Conservation (phyloP, 1,140 invertebrate species). For the Anagrus nilaparvatae region DNA sequence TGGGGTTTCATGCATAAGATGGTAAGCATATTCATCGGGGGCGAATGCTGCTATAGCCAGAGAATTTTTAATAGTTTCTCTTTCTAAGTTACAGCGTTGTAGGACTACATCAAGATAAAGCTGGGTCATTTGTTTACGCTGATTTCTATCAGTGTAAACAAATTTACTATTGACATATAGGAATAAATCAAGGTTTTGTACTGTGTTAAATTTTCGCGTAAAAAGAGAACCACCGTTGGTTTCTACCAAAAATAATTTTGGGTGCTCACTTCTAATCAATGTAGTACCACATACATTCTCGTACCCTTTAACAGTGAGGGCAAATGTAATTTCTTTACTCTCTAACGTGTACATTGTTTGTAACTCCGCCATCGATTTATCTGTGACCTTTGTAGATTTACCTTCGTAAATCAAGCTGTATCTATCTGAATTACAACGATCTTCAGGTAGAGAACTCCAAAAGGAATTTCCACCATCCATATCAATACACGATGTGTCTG, state of each 20-base stretch:
- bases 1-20: constrained; percentile 16
- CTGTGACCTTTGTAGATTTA: not conserved
- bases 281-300: constrained; percentile 12
- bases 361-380: not conserved
- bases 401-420: constrained; percentile 11
- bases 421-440: too few relatives aligned
- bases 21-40: constrained; percentile 17
- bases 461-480: too few relatives aligned
- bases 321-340: constrained; percentile 11
- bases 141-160: not conserved
- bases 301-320: not conserved
- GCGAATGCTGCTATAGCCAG: constrained; percentile 8
- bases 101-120: constrained; percentile 5
- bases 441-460: too few relatives aligned
- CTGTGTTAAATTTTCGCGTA: too few relatives aligned
- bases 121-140: constrained; percentile 2
- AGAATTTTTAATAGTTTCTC: constrained; percentile 12
- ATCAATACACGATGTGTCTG: too few relatives aligned
- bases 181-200: too few relatives aligned
- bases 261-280: constrained; percentile 16
- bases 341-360: constrained; percentile 2
- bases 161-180: too few relatives aligned
- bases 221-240: not conserved
- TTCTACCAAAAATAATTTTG: constrained; percentile 19
- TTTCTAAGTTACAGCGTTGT: too few relatives aligned